Evolutionary conservation across 1,140 invertebrate genomes (phyloP).

Genomic region (Wiebesia pumilae): DNA sequence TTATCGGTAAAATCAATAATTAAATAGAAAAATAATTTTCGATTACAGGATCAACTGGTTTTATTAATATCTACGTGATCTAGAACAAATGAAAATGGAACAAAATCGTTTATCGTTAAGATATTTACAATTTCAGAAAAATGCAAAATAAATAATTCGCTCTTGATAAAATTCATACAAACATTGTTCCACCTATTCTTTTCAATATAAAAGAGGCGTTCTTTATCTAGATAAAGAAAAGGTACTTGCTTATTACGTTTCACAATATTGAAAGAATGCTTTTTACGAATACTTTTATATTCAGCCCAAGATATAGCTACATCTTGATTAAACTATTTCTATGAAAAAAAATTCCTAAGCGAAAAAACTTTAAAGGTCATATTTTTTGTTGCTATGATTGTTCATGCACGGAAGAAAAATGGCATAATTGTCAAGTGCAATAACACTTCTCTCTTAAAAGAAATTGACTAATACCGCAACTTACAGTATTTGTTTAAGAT

Average conservation of each 20-base stretch:
- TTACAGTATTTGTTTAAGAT: not conserved
- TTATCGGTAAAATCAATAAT: no score
- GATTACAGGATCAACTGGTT: no score
- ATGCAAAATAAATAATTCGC: not conserved
- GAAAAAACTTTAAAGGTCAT: not conserved
- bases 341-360: not conserved
- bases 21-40: no score
- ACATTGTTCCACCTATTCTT: not conserved
- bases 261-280: constrained; percentile 20
- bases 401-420: not conserved
- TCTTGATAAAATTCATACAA: not conserved
- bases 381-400: not conserved
- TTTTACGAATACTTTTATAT: constrained; percentile 30
- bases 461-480: not conserved
- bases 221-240: constrained; percentile 38
- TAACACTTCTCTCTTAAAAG: not conserved
- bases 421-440: not conserved
- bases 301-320: not conserved
- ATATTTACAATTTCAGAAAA: not conserved
- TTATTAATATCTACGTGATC: not conserved
- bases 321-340: constrained; percentile 26
- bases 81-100: not conserved
- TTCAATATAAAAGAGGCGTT: not conserved
- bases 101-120: not conserved
- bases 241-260: constrained; percentile 35